These are phyloP conservation scores for Epinephelus cyanopodus DNA, from an alignment of 2,113 vertebrate species.

Conservation along the genomic window DNA sequence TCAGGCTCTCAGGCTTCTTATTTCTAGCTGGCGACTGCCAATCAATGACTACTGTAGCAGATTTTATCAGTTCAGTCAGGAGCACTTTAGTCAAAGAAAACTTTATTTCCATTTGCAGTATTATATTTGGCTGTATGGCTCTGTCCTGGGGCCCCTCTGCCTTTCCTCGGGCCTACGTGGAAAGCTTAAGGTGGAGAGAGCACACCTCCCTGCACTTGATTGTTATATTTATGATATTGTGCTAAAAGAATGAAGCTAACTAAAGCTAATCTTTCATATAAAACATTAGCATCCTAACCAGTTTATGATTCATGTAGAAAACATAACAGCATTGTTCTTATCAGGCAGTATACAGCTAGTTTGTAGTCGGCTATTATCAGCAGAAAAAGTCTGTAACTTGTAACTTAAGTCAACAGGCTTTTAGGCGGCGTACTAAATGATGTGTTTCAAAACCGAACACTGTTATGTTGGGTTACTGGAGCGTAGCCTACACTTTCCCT, in stretches of 20 bases:
- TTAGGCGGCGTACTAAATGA: no score
- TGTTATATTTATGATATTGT: background rate
- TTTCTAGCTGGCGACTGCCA: fast-evolving
- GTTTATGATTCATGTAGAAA: background rate
- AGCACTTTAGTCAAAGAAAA: no score
- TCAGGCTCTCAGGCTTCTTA: background rate
- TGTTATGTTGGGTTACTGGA: background rate
- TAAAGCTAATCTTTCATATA: background rate
- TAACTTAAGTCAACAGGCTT: background rate
- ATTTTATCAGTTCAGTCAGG: background rate
- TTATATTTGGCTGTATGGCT: no score
- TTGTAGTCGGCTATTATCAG: no score
- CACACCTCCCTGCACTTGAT: background rate
- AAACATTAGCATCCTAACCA: background rate
- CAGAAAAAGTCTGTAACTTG: no score
- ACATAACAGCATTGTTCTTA: no score
- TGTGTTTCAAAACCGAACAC: background rate
- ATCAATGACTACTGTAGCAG: background rate
- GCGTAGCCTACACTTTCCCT: background rate
- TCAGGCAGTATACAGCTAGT: no score
- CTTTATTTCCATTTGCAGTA: no score
- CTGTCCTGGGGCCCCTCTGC: no score
- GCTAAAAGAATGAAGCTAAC: background rate
- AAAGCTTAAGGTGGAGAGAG: no score
- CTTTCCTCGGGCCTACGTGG: no score